phyloP scores from a whole-genome alignment of 2,888 invertebrate species.

The Cheilosia scutellata region DNA sequence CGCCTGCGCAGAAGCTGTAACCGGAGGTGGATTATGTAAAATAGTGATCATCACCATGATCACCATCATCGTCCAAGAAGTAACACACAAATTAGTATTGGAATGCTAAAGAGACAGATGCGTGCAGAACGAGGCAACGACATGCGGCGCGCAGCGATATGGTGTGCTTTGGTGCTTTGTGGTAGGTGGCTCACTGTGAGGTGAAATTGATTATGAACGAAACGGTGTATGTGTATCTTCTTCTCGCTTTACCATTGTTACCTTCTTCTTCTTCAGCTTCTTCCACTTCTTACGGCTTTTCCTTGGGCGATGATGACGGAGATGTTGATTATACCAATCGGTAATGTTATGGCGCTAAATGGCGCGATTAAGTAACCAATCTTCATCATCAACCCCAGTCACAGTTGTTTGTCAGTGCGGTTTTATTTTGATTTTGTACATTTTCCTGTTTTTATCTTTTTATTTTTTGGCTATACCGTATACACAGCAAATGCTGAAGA shows the following conservation, averaged over 20 bases:
- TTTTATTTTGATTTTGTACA: neutral
- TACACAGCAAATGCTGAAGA: neutral
- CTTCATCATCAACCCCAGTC: constrained; percentile 44
- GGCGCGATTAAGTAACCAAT: constrained; percentile 52
- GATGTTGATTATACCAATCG: constrained; percentile 49
- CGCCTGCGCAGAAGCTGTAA: constrained; percentile 4
- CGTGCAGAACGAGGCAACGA: constrained; percentile 9
- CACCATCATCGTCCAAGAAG: neutral
- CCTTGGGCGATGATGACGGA: constrained; percentile 25
- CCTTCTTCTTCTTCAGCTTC: neutral
- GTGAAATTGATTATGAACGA: constrained; percentile 36
- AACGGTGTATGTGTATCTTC: constrained; percentile 8
- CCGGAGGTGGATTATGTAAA: constrained; percentile 36
- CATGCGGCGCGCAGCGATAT: neutral
- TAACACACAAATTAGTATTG: constrained; percentile 41
- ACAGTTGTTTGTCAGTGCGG: constrained; percentile 23
- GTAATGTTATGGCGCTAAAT: constrained; percentile 54
- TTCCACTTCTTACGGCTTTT: neutral
- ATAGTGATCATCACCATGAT: constrained; percentile 14
- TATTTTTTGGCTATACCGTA: neutral
- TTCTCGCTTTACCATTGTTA: neutral
- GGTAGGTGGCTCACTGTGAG: neutral
- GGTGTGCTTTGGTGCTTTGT: neutral
- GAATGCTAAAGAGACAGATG: constrained; percentile 43
- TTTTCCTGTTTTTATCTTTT: neutral